These are phyloP conservation scores for Arion vulgaris DNA, from an alignment of 1,140 invertebrate species.

Conservation along the genomic window DNA sequence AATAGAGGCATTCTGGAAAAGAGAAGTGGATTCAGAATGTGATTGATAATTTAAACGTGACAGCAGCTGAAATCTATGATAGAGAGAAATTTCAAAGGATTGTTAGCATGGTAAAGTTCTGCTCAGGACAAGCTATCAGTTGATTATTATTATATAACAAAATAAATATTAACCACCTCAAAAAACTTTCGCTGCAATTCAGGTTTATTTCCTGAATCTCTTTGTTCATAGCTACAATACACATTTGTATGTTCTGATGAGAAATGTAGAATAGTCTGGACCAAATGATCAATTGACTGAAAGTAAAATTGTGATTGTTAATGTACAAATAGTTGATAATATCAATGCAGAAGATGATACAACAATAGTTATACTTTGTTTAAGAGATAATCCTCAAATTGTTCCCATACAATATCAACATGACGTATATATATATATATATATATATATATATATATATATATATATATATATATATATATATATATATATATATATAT, in stretches of 20 bases:
- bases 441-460: no score
- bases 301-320: constrained; percentile 11
- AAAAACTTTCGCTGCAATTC: constrained; percentile 64
- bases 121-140: no score
- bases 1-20: no score
- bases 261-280: constrained; percentile 55
- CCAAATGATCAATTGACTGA: constrained; percentile 65
- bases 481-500: no score
- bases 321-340: not conserved
- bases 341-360: not conserved
- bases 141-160: no score
- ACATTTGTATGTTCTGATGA: constrained; percentile 51
- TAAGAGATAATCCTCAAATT: not conserved
- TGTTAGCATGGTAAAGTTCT: no score
- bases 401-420: not conserved
- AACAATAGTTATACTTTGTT: not conserved
- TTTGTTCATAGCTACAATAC: constrained; percentile 68
- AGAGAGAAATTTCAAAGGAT: no score
- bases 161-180: constrained; percentile 57
- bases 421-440: no score
- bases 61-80: no score
- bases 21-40: no score
- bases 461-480: no score
- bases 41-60: no score
- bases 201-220: constrained; percentile 65